Evolutionary conservation across 1,140 invertebrate species (phyloP), one percentile per base, ranked within the genome.

Genomic region (Nasonia giraulti): DNA sequence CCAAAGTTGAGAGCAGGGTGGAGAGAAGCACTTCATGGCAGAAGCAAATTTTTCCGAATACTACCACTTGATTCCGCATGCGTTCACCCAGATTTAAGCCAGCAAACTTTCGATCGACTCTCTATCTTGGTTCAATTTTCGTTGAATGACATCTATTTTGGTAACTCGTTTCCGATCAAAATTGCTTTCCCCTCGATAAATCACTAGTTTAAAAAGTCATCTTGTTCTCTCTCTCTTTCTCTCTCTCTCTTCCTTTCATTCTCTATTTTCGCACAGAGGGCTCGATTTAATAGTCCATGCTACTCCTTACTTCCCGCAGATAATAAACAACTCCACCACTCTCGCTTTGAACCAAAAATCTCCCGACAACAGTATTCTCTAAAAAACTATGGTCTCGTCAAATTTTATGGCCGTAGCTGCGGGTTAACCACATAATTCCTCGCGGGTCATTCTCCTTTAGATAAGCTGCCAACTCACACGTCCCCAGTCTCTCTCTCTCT

Each of bases 121-220:
- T 55, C 50, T 55, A 55, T 55, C 50, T 55, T 17, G 50, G 50
- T 55, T 55, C 50, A 55, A 55, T 55, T 69, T 69, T 69, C 66
- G 66, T 23, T n/a, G n/a, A 69, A 69, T 27, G 66, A 69, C 23
- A 69, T 69, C 66, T 23, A 69, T 69, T 69, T 27, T 11, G 66
- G 66, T 69, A 69, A 69, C n/a, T 69, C 66, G 23, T 23, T 68
- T 68, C 66, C 66, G 20, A 69, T 69, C n/a, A 27, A 69, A 69
- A 69, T 69, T 69, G n/a, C n/a, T 69, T 69, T 69, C 66, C 27
- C 5, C n/a, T 11, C 66, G 66, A 69, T 69, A 31, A 69, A 69
- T 69, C 66, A 69, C 10, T 1, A 12, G 23, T 69, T 69, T 69
- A 69, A 69, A 69, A 69, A 27, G 66, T 69, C n/a, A n/a, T 69